Percentiles rank a stretch among this genome's conserved stretches.
Conservation (phyloP, 2,113 vertebrate genomes). For the Corydoras maculifer region DNA sequence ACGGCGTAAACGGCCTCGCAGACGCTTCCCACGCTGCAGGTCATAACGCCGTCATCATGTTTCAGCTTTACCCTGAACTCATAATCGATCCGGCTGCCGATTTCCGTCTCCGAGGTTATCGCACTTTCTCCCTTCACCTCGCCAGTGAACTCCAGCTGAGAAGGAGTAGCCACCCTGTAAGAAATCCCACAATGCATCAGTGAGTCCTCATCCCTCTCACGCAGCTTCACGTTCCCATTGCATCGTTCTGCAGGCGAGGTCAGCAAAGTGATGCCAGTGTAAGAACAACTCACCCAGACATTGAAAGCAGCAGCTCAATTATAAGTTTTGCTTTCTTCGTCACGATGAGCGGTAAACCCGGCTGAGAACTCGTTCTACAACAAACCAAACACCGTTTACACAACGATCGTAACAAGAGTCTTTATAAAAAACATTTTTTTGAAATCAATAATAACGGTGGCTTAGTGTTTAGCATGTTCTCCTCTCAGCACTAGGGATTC, state of each 20-base stretch:
- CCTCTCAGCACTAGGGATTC: no score
- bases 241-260: no score
- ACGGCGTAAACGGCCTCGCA: background rate
- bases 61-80: conserved; percentile 80
- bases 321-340: conserved; percentile 81
- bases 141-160: conserved; percentile 84
- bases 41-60: no score
- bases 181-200: background rate
- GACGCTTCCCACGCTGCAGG: background rate
- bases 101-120: conserved; percentile 75
- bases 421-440: no score
- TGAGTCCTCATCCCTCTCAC: no score
- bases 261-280: no score
- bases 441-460: no score
- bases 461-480: no score
- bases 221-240: no score
- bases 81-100: conserved; percentile 82
- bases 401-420: no score
- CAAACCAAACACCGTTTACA: conserved; percentile 24
- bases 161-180: conserved; percentile 79
- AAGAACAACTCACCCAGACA: conserved; percentile 74
- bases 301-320: conserved; percentile 78
- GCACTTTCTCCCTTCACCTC: conserved; percentile 66
- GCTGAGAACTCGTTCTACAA: conserved; percentile 83
- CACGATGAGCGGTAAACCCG: conserved; percentile 51